Evolutionary conservation across 64 coral and sea anemone genomes (phyloP).

Genomic region (Pachyseris speciosa): DNA sequence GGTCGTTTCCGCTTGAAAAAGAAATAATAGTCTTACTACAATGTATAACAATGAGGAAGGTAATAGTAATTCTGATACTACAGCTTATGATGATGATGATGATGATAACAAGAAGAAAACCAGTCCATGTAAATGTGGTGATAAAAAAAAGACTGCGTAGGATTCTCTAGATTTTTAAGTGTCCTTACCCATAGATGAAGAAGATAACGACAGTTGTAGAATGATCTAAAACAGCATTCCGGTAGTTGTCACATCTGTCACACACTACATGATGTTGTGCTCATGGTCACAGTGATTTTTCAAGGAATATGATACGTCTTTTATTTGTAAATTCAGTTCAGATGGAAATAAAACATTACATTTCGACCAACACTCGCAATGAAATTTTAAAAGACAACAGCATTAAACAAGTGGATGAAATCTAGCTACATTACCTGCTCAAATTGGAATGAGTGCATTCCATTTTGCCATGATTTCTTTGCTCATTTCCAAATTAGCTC

Average conservation of each 20-base stretch:
- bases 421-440: neutral
- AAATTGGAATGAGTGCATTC: conserved; percentile 22
- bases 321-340: no score
- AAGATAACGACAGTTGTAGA: conserved; percentile 8
- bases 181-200: neutral
- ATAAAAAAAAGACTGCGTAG: neutral
- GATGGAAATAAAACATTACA: no score
- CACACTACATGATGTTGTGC: conserved; percentile 29
- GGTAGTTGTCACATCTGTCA: conserved; percentile 9
- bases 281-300: conserved; percentile 23
- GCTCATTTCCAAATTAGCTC: neutral
- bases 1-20: conserved; percentile 8
- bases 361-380: no score
- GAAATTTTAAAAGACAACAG: no score
- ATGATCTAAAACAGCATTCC: conserved; percentile 9
- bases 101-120: neutral
- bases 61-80: no score
- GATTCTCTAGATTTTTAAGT: neutral
- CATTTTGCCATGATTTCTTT: conserved; percentile 38
- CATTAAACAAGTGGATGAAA: neutral
- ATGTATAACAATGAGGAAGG: neutral
- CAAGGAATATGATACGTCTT: no score
- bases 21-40: no score
- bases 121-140: neutral
- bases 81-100: no score